Evolutionary conservation across 1,140 invertebrate species (phyloP).

Genomic region (Platorchestia sp.): DNA sequence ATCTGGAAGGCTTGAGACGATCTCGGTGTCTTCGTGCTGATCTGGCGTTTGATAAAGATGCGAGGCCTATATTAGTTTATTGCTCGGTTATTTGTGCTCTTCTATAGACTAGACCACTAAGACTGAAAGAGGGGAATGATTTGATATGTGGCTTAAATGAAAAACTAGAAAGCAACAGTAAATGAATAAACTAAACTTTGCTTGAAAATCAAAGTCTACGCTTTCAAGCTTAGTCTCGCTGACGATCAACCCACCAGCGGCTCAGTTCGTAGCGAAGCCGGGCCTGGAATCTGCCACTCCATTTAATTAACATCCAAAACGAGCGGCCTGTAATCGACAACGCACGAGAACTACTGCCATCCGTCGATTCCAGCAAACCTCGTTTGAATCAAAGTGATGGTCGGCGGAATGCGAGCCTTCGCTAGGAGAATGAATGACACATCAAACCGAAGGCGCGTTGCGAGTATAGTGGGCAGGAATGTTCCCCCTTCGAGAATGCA

Average conservation of each 20-base stretch:
- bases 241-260: background rate
- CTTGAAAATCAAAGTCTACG: background rate
- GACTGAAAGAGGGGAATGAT: background rate
- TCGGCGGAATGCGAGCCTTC: background rate
- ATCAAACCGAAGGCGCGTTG: background rate
- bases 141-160: background rate
- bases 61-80: no score
- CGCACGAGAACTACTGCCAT: background rate
- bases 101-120: no score
- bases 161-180: background rate
- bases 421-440: background rate
- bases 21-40: no score
- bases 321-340: background rate
- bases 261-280: background rate
- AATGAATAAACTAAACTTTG: background rate
- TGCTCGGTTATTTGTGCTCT: no score
- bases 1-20: no score
- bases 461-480: background rate
- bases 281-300: background rate
- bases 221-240: background rate
- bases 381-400: background rate
- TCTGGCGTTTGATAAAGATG: no score
- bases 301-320: constrained; percentile 2
- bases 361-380: background rate
- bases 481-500: background rate